Base-by-base conservation (phyloP, 2,797 vertebrate species). In the Pogoniulus pusillus region DNA sequence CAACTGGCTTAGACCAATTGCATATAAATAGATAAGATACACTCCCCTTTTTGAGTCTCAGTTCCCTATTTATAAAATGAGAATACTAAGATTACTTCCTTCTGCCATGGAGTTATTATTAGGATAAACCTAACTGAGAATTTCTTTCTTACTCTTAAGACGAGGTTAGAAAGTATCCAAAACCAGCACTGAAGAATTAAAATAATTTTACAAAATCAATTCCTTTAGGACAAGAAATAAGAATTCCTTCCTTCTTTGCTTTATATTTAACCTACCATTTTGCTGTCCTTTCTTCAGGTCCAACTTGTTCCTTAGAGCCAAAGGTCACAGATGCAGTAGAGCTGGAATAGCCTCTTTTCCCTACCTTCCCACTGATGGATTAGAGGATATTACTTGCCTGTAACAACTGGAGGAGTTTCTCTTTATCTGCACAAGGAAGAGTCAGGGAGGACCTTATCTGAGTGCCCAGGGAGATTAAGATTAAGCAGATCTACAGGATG, bases 361-460 rank as follows among this genome's bases (percentile, higher is more conserved):
- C 34, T 62, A 18, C 29, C 30, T 72, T 66, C 34, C 43, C 3
- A 1, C 37, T 47, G 23, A 43, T 27, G 39, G 17, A 39, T 71
- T 62, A 62, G 64, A 87, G 41, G 49, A 58, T 59, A 39, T 45
- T 49, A 49, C 18, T 70, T 82, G 5, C n/a, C n/a, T 75, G 22
- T 41, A 71, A 70, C 51, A 71, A 9, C 9, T 0, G 11, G 18
- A 82, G 1, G 39, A 84, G 13, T 20, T 1, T 83, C 23, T 73
- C 53, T 54, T 86, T 91, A 93, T 82, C 92, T 90, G 45, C 45
- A 71, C 29, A 59, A 47, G 82, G 66, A 95, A 89, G 35, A 81
- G 14, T 18, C 71, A 74, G 26, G 51, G n/a, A 81, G 4, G n/a
- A 62, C 14, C 7, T 82, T 12, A 47, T 82, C 32, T 72, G 75